Percentiles rank a stretch among this genome's conserved stretches.
phyloP scores from a whole-genome alignment of 1,140 invertebrate species.

The Pseudomyrmex dendroicus region DNA sequence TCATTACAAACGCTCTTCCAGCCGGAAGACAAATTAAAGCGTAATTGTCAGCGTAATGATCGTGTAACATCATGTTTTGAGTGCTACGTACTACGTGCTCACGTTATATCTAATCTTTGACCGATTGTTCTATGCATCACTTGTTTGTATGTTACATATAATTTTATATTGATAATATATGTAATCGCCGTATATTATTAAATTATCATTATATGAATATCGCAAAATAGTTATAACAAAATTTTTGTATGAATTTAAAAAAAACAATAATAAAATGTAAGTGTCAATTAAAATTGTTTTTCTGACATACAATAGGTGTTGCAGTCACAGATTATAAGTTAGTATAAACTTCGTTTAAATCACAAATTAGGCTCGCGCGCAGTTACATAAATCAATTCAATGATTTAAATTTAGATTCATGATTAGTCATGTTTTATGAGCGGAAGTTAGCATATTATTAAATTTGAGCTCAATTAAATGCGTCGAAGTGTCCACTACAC shows the following conservation, averaged over 20 bases:
- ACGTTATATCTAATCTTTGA: not conserved
- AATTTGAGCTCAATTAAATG: conserved; percentile 34
- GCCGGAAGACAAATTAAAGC: conserved; percentile 47
- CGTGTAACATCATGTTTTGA: not conserved
- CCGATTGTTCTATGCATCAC: not conserved
- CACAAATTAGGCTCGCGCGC: conserved; percentile 24
- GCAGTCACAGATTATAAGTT: not conserved
- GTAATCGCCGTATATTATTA: not conserved
- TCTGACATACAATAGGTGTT: not conserved
- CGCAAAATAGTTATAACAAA: not conserved
- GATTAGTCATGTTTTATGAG: conserved; percentile 29
- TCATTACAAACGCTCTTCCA: conserved; percentile 10
- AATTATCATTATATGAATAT: not conserved
- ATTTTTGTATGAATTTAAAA: not conserved
- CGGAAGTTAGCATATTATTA: conserved; percentile 40
- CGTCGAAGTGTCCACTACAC: not conserved
- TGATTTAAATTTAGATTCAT: conserved; percentile 23
- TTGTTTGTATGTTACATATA: not conserved
- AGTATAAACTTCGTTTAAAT: conserved; percentile 26
- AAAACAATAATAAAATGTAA: not conserved
- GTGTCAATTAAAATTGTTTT: too few relatives aligned
- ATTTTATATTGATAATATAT: not conserved
- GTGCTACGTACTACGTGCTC: not conserved
- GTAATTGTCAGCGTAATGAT: conserved; percentile 29
- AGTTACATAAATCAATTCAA: conserved; percentile 35